Conservation (phyloP, 2,113 vertebrate species). For the Prionailurus bengalensis region DNA sequence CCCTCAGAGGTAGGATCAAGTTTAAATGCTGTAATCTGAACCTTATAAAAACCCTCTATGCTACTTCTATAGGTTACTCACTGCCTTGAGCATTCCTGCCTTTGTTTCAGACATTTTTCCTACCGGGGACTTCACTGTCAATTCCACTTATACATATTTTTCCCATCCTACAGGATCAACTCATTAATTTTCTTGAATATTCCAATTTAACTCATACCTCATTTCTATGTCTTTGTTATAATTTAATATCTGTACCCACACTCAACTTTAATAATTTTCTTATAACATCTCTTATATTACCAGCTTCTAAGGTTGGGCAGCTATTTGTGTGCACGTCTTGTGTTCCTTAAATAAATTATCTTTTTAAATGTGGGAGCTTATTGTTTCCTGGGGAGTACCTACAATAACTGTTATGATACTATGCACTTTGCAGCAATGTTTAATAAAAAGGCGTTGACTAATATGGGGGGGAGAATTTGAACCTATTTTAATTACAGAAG, state of each 20-base stretch:
- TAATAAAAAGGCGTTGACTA: constrained; percentile 13
- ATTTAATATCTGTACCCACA: neutral
- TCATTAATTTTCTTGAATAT: neutral
- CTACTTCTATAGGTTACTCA: neutral
- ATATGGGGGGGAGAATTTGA: constrained; percentile 26
- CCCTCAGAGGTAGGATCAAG: neutral
- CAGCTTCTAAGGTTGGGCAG: neutral
- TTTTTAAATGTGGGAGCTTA: neutral
- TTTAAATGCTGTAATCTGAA: neutral
- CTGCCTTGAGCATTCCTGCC: neutral
- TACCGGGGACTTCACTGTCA: neutral
- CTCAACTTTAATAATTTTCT: neutral
- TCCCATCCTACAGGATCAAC: neutral
- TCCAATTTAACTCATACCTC: neutral
- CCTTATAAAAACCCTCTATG: neutral
- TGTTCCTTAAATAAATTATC: neutral
- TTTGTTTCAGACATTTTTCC: neutral
- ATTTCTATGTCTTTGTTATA: neutral
- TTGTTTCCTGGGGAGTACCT: neutral
- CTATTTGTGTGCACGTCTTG: neutral
- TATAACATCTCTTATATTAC: neutral
- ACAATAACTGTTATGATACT: neutral
- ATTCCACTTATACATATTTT: neutral
- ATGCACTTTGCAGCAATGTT: neutral
- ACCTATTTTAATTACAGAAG: neutral